These are phyloP conservation scores for Dolichoris vasculosae DNA, from an alignment of 1,140 invertebrate species.

Conservation along the genomic window DNA sequence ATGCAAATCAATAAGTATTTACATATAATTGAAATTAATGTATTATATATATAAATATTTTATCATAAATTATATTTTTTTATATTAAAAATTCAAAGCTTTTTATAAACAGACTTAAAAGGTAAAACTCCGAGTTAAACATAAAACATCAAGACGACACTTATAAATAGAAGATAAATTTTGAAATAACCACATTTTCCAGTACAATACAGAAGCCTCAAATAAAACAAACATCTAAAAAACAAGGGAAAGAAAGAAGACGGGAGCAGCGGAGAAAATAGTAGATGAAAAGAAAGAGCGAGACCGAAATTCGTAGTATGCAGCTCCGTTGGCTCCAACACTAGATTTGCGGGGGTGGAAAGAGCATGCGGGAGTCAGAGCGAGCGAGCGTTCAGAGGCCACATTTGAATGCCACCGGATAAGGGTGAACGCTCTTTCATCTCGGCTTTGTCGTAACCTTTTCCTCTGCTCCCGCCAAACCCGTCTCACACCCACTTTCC, in stretches of 20 bases:
- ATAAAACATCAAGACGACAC: too few relatives aligned
- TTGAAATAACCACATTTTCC: slow-evolving; percentile 31
- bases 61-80: too few relatives aligned
- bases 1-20: too few relatives aligned
- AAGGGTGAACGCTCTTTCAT: slow-evolving; percentile 64
- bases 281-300: slow-evolving; percentile 44
- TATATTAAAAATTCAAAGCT: too few relatives aligned
- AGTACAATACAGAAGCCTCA: not conserved
- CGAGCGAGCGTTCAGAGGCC: slow-evolving; percentile 57
- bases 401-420: slow-evolving; percentile 69
- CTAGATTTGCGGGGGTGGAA: slow-evolving; percentile 29
- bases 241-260: not conserved
- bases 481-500: not conserved
- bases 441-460: slow-evolving; percentile 58
- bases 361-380: slow-evolving; percentile 25
- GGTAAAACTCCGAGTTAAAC: too few relatives aligned
- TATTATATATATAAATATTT: too few relatives aligned
- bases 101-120: too few relatives aligned
- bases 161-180: slow-evolving; percentile 28
- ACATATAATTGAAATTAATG: too few relatives aligned
- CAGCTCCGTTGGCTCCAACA: slow-evolving; percentile 32
- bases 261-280: slow-evolving; percentile 15
- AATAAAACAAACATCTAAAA: slow-evolving; percentile 1
- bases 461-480: slow-evolving; percentile 37
- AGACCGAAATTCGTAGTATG: not conserved